A percentile compares a stretch with the other conserved stretches of the same genome.
Conservation (phyloP, 2,113 vertebrate genomes). For the Sphaerodactylus townsendi region DNA sequence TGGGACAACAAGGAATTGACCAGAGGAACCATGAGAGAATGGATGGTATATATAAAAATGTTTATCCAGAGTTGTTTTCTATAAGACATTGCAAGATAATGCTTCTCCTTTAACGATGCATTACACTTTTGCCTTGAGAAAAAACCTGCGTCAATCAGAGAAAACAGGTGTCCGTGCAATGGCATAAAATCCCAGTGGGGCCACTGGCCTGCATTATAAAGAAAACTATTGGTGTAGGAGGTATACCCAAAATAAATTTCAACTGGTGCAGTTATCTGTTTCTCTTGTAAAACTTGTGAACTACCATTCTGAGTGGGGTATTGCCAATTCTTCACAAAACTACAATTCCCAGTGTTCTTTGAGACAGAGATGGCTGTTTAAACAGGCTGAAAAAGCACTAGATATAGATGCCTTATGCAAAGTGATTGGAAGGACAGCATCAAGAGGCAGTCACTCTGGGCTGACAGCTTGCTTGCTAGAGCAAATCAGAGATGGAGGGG, state of each 20-base stretch:
- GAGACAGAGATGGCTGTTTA: background rate
- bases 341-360: background rate
- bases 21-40: background rate
- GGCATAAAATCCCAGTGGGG: background rate
- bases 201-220: background rate
- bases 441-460: background rate
- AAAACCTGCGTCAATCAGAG: background rate
- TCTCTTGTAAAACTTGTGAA: background rate
- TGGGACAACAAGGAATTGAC: background rate
- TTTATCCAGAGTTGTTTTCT: background rate
- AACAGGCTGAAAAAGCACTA: background rate
- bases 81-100: background rate
- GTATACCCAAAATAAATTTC: background rate
- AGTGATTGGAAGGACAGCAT: background rate
- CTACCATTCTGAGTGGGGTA: background rate
- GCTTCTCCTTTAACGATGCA: background rate
- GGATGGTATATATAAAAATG: background rate
- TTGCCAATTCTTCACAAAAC: background rate
- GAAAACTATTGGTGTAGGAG: background rate
- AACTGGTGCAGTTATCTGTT: background rate
- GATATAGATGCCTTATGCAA: no score
- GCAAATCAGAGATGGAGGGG: background rate
- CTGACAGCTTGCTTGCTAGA: background rate
- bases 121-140: background rate
- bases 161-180: background rate